Conservation (phyloP, 2,797 vertebrate genomes). For the Molossus molossus region DNA sequence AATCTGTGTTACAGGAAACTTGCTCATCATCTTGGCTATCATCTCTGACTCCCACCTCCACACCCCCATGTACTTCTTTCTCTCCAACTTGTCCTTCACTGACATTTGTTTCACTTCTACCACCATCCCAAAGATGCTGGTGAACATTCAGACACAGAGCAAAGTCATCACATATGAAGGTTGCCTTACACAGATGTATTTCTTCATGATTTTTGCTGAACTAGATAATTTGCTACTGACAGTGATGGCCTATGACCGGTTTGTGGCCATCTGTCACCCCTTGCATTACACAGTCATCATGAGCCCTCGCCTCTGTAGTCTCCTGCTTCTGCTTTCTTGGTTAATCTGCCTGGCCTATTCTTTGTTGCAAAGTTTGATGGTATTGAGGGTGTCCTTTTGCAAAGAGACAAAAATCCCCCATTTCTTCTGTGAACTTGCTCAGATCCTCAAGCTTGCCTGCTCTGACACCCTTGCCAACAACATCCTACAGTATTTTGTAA, state of each 20-base stretch:
- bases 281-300: constrained; percentile 67
- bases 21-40: constrained; percentile 62
- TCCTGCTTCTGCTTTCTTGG: constrained; percentile 72
- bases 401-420: constrained; percentile 66
- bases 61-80: constrained; percentile 76
- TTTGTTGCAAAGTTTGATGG: constrained; percentile 63
- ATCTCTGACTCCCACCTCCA: constrained; percentile 57
- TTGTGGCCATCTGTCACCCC: constrained; percentile 71
- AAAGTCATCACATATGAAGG: constrained; percentile 43
- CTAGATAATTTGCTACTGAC: constrained; percentile 74
- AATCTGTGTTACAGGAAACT: constrained; percentile 37
- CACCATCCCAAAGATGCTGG: constrained; percentile 69
- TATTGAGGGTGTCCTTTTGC: constrained; percentile 73
- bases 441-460: constrained; percentile 72
- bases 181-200: constrained; percentile 72
- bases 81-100: constrained; percentile 53
- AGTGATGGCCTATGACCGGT: constrained; percentile 65
- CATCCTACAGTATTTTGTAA: constrained; percentile 52
- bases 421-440: constrained; percentile 78
- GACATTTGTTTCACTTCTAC: constrained; percentile 72
- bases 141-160: constrained; percentile 48
- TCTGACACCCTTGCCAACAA: constrained; percentile 63
- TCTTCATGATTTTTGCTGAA: constrained; percentile 72
- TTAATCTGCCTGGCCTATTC: constrained; percentile 65
- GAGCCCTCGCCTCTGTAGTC: constrained; percentile 49